A percentile compares a stretch with the other conserved stretches of the same genome.
Conservation (phyloP, 30 jellyfish, hydroid and myxozoan species). For the Mastigias papua region DNA sequence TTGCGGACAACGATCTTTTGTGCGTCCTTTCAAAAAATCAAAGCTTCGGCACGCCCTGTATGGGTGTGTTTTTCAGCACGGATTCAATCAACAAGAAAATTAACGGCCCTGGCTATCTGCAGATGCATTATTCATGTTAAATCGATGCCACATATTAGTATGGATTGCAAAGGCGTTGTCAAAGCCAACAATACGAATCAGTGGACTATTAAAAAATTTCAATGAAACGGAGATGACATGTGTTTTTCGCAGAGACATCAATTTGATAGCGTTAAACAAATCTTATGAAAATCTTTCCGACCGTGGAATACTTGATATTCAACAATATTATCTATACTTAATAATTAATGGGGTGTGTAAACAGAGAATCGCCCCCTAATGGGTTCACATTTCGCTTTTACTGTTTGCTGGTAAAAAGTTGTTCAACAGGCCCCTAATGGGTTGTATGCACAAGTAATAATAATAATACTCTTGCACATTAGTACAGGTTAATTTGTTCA, state of each 20-base stretch:
- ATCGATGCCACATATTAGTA: not conserved
- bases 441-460: no score
- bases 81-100: not conserved
- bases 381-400: not conserved
- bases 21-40: no score
- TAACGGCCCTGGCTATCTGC: not conserved
- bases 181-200: not conserved
- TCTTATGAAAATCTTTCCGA: not conserved
- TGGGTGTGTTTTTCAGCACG: no score
- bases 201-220: not conserved
- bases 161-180: not conserved
- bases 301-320: not conserved
- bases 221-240: not conserved
- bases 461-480: no score
- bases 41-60: not conserved
- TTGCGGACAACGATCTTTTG: no score
- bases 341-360: not conserved
- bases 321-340: not conserved
- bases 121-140: not conserved
- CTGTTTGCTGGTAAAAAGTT: not conserved
- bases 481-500: no score
- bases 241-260: not conserved
- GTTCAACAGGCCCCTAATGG: no score
- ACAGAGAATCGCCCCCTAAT: not conserved
- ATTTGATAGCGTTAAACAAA: not conserved